Percentiles rank a stretch among this genome's conserved stretches.
These are phyloP conservation scores for Choreutis nemorana DNA, from an alignment of 2,888 invertebrate genomes.

Conservation along the genomic window DNA sequence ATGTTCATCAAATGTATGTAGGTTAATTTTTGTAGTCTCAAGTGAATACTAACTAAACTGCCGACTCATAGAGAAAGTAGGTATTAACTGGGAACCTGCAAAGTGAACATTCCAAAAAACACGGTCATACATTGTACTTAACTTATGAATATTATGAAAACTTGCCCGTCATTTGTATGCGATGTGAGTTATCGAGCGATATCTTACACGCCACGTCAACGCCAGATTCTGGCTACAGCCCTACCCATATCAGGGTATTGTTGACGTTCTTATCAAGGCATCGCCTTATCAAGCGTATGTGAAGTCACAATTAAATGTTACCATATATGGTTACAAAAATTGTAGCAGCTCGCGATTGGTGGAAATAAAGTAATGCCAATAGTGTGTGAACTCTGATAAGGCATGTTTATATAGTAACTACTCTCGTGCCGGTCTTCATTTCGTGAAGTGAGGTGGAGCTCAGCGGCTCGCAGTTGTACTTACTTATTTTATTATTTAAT, in stretches of 20 bases:
- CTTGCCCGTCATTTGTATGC: not conserved
- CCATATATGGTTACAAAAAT: constrained; percentile 82
- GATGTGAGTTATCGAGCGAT: too few species aligned
- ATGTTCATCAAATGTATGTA: too few species aligned
- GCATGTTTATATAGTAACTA: constrained; percentile 61
- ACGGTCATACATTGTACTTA: not conserved
- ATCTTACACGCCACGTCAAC: not conserved
- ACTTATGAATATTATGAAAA: not conserved
- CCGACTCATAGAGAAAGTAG: constrained; percentile 40
- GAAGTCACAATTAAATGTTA: constrained; percentile 47
- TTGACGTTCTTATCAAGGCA: constrained; percentile 35
- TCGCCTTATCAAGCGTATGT: constrained; percentile 35
- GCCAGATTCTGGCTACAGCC: constrained; percentile 11
- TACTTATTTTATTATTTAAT: constrained; percentile 32
- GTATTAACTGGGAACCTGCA: constrained; percentile 18
- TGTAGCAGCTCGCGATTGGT: constrained; percentile 71
- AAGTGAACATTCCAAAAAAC: not conserved
- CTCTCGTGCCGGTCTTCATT: constrained; percentile 52
- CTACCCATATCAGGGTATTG: constrained; percentile 9
- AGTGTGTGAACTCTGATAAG: constrained; percentile 62
- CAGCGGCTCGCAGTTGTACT: constrained; percentile 43
- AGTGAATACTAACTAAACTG: too few species aligned
- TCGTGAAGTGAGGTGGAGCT: constrained; percentile 43
- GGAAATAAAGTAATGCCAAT: constrained; percentile 53
- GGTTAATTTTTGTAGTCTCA: too few species aligned